A percentile compares a stretch with the other conserved stretches of the same genome.
These are phyloP conservation scores for Loxodonta africana DNA, from an alignment of 2,113 vertebrate species.

Conservation along the genomic window DNA sequence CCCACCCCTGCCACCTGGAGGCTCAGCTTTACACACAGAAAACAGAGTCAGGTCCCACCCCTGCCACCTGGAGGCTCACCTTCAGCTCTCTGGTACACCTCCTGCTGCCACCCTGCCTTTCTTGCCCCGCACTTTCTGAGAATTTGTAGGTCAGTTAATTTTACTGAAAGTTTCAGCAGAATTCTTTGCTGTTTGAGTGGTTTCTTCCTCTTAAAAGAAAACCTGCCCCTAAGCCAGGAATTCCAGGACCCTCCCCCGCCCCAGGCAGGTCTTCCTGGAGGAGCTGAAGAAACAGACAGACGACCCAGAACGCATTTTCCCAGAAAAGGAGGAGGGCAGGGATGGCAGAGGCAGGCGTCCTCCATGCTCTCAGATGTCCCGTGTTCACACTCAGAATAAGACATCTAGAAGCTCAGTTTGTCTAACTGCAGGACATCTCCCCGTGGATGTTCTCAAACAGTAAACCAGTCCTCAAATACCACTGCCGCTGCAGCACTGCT, in stretches of 20 bases:
- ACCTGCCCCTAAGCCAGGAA: not conserved
- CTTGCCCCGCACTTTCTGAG: not conserved
- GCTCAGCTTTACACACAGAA: constrained; percentile 71
- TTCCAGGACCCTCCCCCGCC: not conserved
- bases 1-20: not conserved
- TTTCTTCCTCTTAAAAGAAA: not conserved
- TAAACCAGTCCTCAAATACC: not conserved
- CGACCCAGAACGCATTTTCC: not conserved
- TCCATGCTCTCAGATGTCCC: not conserved
- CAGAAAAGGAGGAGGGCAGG: not conserved
- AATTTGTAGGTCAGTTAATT: not conserved
- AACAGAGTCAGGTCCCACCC: not conserved
- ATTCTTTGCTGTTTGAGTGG: not conserved
- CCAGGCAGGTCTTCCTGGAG: not conserved
- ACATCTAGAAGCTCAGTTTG: not conserved
- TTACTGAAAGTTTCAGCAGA: not conserved
- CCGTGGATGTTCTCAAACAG: not conserved
- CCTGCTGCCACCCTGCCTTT: not conserved
- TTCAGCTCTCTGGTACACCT: accelerated
- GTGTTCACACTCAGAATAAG: not conserved
- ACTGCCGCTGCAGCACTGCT: not conserved
- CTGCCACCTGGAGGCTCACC: not conserved
- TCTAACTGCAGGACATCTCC: not conserved
- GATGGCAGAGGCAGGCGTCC: not conserved
- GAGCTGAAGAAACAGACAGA: not conserved